A percentile compares a stretch with the other conserved stretches of the same genome.
phyloP scores from a whole-genome alignment of 2,888 invertebrate genomes.

The Leucoma salicis region DNA sequence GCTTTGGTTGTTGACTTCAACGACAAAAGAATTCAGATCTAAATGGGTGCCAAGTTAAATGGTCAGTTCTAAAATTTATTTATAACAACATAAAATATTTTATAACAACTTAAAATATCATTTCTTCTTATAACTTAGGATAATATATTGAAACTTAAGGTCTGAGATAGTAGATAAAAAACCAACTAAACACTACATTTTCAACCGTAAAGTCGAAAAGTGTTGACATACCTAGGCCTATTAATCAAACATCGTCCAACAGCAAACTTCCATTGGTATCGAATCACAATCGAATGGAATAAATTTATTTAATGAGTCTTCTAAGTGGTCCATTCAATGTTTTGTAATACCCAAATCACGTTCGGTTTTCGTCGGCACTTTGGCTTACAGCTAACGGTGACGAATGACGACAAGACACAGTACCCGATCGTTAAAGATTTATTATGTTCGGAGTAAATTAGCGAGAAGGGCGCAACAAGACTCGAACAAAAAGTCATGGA shows the following conservation, averaged over 20 bases:
- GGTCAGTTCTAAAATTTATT: too few species aligned
- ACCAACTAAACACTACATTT: too few species aligned
- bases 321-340: slow-evolving; percentile 64
- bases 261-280: slow-evolving; percentile 65
- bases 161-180: too few species aligned
- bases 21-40: too few species aligned
- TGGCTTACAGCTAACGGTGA: slow-evolving; percentile 52
- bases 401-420: slow-evolving; percentile 56
- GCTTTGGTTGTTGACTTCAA: too few species aligned
- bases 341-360: slow-evolving; percentile 72
- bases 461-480: slow-evolving; percentile 56
- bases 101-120: too few species aligned
- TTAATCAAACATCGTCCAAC: slow-evolving; percentile 57
- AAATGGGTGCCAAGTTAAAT: too few species aligned
- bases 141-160: too few species aligned
- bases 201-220: too few species aligned
- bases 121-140: too few species aligned
- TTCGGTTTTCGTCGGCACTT: slow-evolving; percentile 58
- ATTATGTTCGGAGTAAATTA: slow-evolving; percentile 53
- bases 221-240: too few species aligned
- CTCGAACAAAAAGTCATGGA: slow-evolving; percentile 38
- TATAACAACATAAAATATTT: too few species aligned
- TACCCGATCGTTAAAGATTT: slow-evolving; percentile 50
- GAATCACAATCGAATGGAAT: slow-evolving; percentile 66
- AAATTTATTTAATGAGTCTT: slow-evolving; percentile 71